phyloP scores from a whole-genome alignment of 1,140 invertebrate species.

The Ostrea denselamellosa region DNA sequence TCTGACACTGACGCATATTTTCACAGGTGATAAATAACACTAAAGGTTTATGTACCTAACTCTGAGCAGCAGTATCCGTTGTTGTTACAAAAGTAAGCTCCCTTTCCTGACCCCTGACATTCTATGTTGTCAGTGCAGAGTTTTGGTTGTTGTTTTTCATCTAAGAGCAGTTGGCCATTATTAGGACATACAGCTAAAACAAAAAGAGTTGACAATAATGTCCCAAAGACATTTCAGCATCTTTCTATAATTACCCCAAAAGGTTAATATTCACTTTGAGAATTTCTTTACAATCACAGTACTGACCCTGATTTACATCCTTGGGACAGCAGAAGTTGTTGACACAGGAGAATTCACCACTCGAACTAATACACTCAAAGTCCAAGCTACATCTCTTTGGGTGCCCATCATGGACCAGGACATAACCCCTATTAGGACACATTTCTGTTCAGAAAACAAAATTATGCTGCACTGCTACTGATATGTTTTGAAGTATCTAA shows the following conservation, averaged over 20 bases:
- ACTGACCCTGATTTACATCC: neutral
- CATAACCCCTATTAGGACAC: conserved; percentile 23
- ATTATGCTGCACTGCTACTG: no score
- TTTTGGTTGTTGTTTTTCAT: conserved; percentile 4
- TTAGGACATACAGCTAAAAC: conserved; percentile 34
- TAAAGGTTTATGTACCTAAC: neutral
- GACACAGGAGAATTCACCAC: conserved; percentile 37
- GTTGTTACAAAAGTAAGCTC: conserved; percentile 23
- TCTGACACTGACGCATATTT: no score
- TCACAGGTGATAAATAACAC: neutral
- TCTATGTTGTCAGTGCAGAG: conserved; percentile 40
- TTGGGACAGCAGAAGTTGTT: conserved; percentile 37
- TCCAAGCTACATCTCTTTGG: conserved; percentile 40
- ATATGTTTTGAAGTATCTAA: no score
- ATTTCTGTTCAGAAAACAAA: conserved; percentile 20
- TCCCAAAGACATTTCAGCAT: neutral
- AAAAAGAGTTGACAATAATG: neutral
- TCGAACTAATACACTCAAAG: conserved; percentile 22
- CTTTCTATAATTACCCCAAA: neutral
- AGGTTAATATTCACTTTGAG: neutral
- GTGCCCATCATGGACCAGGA: conserved; percentile 10
- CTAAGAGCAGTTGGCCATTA: conserved; percentile 17
- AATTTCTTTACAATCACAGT: neutral
- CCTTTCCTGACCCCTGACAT: conserved; percentile 39
- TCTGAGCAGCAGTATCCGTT: conserved; percentile 41